Conservation (phyloP, 2,888 invertebrate genomes). For the Scotopteryx bipunctaria region DNA sequence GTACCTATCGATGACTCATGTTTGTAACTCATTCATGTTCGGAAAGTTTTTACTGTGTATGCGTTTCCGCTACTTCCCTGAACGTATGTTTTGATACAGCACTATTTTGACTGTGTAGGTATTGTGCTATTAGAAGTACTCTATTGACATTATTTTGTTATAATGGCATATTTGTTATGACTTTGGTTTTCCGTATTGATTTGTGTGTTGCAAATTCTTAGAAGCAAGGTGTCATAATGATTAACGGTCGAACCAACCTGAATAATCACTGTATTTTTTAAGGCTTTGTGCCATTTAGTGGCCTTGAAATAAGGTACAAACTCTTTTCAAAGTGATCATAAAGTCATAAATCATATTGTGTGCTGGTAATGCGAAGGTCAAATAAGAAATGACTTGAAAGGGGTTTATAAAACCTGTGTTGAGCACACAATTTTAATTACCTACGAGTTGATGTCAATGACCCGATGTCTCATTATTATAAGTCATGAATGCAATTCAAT, state of each 20-base stretch:
- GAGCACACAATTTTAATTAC: too few species aligned
- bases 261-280: too few species aligned
- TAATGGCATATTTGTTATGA: background rate
- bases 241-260: background rate
- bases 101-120: constrained; percentile 6
- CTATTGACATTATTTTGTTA: constrained; percentile 12
- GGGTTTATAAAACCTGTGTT: too few species aligned
- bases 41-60: constrained; percentile 24
- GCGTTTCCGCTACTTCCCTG: constrained; percentile 29
- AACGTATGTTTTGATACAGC: too few species aligned
- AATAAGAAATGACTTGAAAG: too few species aligned
- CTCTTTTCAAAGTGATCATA: too few species aligned
- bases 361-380: too few species aligned
- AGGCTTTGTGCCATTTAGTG: too few species aligned
- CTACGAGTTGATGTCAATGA: constrained; percentile 40
- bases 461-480: constrained; percentile 42
- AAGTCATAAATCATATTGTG: too few species aligned
- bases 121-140: too few species aligned
- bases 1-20: constrained; percentile 33
- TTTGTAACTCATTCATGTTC: constrained; percentile 24
- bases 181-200: background rate
- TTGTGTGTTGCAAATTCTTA: too few species aligned
- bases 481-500: constrained; percentile 51
- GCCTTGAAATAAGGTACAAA: too few species aligned
- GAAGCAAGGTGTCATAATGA: background rate